Base-by-base conservation (phyloP, 2,888 invertebrate genomes). In the Lasioglossum malachurum region DNA sequence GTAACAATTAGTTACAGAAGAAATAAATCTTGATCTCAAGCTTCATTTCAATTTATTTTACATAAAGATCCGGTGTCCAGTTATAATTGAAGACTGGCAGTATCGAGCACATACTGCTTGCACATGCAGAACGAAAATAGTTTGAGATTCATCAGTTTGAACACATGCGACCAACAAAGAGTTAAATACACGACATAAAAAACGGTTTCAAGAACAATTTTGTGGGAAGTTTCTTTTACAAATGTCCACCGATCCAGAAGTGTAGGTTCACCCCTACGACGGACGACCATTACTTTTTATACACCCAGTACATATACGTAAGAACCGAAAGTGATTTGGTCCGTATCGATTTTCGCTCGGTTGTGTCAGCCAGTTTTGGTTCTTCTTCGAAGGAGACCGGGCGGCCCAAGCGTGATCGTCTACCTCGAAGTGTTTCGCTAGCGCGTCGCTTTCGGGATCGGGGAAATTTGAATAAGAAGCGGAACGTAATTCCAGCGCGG, bases 391-490 rank as follows among this genome's bases (percentile, higher is more conserved):
- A 71, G 23, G n/a, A 38, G 71, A 71, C 27, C 60, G 27, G 14
- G 16, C 46, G 46, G 46, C 16, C 60, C 27, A 12, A 60, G 27
- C 60, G 27, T 60, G 60, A 60, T 60, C 60, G 60, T 64, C 16
- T 64, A 64, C 60, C 60, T 5, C 16, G 60, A 31, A 35, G 60
- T 72, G 57, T 78, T 31, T 31, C 73, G 57, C n/a, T 19, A 41
- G 57, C 57, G 53, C 41, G 60, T 49, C 72, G 76, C 69, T 35
- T 19, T 7, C 67, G 78, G 49, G 75, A 84, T 83, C 44, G 84
- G 75, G 67, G 49, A 83, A 69, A 78, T 84, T 75, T 78, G 78
- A 75, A 84, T 83, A 83, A 84, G 82, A 83, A 84, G 57, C 82
- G 77, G 19, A 35, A 49, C 41, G 80, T 74, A 75, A 80, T 80